Base-by-base conservation (phyloP, 1,140 invertebrate species). In the Neodiprion lecontei region DNA sequence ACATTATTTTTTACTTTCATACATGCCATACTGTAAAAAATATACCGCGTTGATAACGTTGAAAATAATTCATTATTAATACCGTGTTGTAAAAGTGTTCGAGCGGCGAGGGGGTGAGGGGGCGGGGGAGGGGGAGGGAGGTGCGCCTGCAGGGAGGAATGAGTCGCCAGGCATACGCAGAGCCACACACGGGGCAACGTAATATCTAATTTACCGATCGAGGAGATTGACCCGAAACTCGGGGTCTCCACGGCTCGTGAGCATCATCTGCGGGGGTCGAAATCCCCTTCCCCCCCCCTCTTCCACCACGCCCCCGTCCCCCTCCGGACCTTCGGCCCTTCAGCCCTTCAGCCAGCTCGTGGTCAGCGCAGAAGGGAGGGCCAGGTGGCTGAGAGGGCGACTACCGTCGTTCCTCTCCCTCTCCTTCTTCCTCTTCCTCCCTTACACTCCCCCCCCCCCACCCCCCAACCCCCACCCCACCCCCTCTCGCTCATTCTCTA, bases 341-440 rank as follows among this genome's bases (percentile, higher is more conserved):
- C n/a, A 48, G 61, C 61, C 9, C 21, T 72, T 28, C 28, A 40
- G 28, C 53, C 61, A 17, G 49, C 48, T 73, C 53, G 53, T 61
- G 53, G 53, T 61, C 53, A 61, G 11, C n/a, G 53, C n/a, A 12
- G 53, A 61, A 61, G n/a, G 53, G 53, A 28, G 48, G 69, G 48
- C 50, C 49, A 50, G 61, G 11, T 65, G 23, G 53, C 17, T 12
- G 14, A 53, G 14, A 53, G 71, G 48, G 47, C 0, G 48, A 72
- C 11, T 61, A 9, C 53, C 11, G 53, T 9, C 12, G 23, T 23
- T 17, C 67, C 11, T 65, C 12, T 14, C 4, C 61, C 10, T 69
- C 67, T 8, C 17, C 7, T 65, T 81, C 77, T 83, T 73, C 75
- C 78, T 74, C 79, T 67, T 66, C 50, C 67, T 69, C 72, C 72